Evolutionary conservation across 2,113 vertebrate species (phyloP), one percentile per base, ranked within the genome.

Genomic region (Proteles cristata): DNA sequence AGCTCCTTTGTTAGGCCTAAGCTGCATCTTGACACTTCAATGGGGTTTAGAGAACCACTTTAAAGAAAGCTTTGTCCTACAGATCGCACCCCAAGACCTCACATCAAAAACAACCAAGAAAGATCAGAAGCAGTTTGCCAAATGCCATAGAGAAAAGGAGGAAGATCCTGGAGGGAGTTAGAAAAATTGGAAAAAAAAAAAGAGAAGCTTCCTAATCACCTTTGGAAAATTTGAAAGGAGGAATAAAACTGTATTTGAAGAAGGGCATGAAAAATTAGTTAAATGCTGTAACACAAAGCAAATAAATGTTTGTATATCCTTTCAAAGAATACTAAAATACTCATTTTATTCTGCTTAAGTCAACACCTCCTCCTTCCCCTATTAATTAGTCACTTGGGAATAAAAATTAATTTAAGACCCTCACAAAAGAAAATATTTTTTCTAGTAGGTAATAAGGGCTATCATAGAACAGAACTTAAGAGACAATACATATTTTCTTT

Each of bases 11-110:
- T 99, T 98, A 98, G 98, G 98, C 98, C 98, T 96, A 43, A 98
- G 98, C 98, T 98, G 98, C 95, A 98, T 99, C 98, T 99, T 99
- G 98, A 99, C 98, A 99, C 99, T 98, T 99, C 98, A 98, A 88
- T 98, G 97, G 97, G 98, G 97, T 99, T 99, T 98, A 99, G 98
- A 97, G 98, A 98, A 97, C 98, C 95, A 98, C 98, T 99, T 98
- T 99, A 98, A 99, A 99, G 98, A 98, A 98, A 97, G 96, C 99
- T 99, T 99, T 99, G 98, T 98, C 98, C 98, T 98, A 98, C 98
- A 99, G 98, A 99, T 99, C 98, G 93, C 98, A 98, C 98, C 98
- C 98, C 98, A 98, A 99, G 98, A 96, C 96, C 69, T 99, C 98
- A 99, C 98, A 98, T 99, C 98, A 99, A 98, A 99, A 99, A 98